Evolutionary conservation across 2,888 invertebrate genomes (phyloP), one percentile per base, ranked within the genome.

Genomic region (Scotopteryx bipunctaria): DNA sequence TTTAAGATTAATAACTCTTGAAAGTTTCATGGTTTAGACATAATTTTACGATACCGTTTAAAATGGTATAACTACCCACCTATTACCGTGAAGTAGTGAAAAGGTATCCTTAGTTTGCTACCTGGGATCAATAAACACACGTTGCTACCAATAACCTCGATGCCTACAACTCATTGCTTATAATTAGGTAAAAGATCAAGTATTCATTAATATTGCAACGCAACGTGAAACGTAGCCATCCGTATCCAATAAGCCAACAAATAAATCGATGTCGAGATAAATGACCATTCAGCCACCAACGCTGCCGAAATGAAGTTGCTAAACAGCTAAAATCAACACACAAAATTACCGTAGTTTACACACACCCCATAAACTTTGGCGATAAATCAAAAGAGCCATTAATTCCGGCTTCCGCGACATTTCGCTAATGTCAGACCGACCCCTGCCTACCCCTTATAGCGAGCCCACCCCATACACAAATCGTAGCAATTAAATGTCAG

Each of bases 361-460:
- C 48, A 45, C 43, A 35, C 38, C 35, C 43, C 43, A 46, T 43
- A 44, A 63, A 59, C 54, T 63, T 41, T 8, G 38, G 52, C 61
- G 54, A 69, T 69, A 67, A 68, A 68, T 66, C 66, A 71, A 62
- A 64, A 62, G 38, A 55, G 61, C 64, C 64, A 71, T 70, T 71
- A 67, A 71, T 69, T 59, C 58, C 42, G 51, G 55, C 59, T 63
- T 60, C 66, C 67, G 65, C 67, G 69, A 67, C 73, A 73, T 73
- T 73, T 69, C 60, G 63, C 63, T 71, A 73, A 71, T 71, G 73
- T 64, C 71, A 68, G 63, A 29, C 45, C 58, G 52, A 45, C 52
- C 55, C 60, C 60, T 60, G 31, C 33, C 55, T 19, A 45, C 43
- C 46, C 42, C 55, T 58, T 55, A 36, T 25, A 36, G 27, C 25